Evolutionary conservation across 2,113 vertebrate species (phyloP).

Genomic region (Phylloscopus trochiloides): DNA sequence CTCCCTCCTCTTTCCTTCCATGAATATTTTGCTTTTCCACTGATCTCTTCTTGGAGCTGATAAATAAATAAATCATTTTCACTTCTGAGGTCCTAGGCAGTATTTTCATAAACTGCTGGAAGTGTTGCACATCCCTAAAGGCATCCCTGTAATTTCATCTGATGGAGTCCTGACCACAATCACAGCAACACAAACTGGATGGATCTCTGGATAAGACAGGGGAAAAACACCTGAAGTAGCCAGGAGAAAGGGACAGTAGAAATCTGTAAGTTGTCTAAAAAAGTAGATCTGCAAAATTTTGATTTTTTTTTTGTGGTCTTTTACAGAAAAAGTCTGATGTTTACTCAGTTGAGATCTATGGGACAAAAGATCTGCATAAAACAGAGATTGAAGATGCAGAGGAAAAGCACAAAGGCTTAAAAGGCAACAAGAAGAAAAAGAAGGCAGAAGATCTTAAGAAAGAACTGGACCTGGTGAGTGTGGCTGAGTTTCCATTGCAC

Average conservation of each 20-base stretch:
- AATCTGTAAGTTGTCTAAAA: neutral
- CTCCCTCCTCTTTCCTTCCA: neutral
- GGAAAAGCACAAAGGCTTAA: constrained; percentile 50
- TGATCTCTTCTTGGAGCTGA: neutral
- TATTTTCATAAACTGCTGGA: neutral
- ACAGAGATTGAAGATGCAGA: neutral
- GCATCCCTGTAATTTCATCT: neutral
- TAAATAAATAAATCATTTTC: neutral
- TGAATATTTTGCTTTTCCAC: neutral
- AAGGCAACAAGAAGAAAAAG: constrained; percentile 52
- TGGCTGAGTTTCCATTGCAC: neutral
- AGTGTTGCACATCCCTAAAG: neutral
- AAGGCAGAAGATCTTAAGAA: constrained; percentile 67
- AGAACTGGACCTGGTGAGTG: constrained; percentile 77
- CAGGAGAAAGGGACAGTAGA: neutral
- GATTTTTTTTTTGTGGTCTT: neutral
- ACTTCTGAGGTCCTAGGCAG: neutral
- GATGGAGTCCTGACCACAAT: neutral
- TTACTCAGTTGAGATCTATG: constrained; percentile 73
- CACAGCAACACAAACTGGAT: neutral
- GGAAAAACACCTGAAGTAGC: neutral
- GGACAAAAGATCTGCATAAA: constrained; percentile 47
- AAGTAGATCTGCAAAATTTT: neutral
- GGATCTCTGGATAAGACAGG: neutral
- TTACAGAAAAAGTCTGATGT: constrained; percentile 67